Evolutionary conservation across 2,797 vertebrate genomes (phyloP), one percentile per base, ranked within the genome.

Genomic region (Gephyroberyx darwinii): DNA sequence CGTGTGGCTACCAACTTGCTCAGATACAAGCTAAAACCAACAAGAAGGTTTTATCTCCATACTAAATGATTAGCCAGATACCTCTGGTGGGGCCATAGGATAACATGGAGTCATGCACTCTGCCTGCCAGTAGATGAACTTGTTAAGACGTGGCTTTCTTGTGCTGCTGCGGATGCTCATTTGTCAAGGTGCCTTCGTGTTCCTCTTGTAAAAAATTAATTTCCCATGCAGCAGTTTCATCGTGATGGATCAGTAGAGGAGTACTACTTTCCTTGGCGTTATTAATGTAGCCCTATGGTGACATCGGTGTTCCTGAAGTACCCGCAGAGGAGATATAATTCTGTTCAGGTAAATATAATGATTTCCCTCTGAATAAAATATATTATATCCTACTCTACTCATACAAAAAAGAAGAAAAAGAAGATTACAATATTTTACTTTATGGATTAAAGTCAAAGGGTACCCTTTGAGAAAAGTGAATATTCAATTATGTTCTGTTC

Each of bases 61-160:
- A 48, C 65, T 80, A 68, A 85, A 65, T 68, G 75, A 68, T 76
- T 33, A 70, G 57, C 69, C 77, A 82, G 81, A 72, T 45, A 45
- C 41, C 14, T 20, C 26, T 20, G 58, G 50, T 26, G 26, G 69
- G 50, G 45, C n/a, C 54, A 54, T 41, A 53, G 19, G 52, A 58
- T 20, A 61, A 75, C 68, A 75, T 12, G 26, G 16, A 78, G 57
- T 50, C 30, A 16, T 41, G 55, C 55, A 47, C 13, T 3, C 30
- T 61, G 57, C 31, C 37, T 55, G 52, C 14, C 60, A 69, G 55
- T 60, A 65, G 19, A 65, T 64, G 53, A 53, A 58, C 26, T 13
- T 72, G 64, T 52, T 20, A 26, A 62, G 39, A 69, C 58, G 33
- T n/a, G 17, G 47, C 37, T 41, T 22, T 59, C 26, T 33, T 43